Evolutionary conservation across 1,140 invertebrate genomes (phyloP).

Genomic region (Archivesica marissinica): DNA sequence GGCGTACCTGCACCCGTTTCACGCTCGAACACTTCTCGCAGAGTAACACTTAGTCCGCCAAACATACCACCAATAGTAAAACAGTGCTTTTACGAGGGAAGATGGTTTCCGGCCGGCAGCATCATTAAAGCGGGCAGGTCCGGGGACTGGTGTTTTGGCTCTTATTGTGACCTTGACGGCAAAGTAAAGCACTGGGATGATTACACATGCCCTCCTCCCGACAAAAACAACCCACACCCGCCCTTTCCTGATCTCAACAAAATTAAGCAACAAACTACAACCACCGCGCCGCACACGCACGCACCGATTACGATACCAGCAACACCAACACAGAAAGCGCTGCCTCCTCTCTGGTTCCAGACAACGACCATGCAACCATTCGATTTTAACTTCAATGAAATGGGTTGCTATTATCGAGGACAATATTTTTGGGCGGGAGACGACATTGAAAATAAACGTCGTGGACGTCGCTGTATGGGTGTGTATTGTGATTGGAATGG

Average conservation of each 20-base stretch:
- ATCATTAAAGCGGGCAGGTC: conserved; percentile 24
- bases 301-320: not conserved
- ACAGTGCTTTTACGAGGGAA: conserved; percentile 53
- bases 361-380: not conserved
- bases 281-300: not conserved
- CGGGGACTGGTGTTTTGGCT: conserved; percentile 46
- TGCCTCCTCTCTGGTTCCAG: conserved; percentile 4
- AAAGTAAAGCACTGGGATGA: conserved; percentile 51
- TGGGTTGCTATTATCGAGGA: conserved; percentile 34
- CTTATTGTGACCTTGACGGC: conserved; percentile 45
- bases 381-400: not conserved
- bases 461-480: conserved; percentile 22
- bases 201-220: conserved; percentile 37
- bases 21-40: not conserved
- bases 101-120: conserved; percentile 42
- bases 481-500: conserved; percentile 46
- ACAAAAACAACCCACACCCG: not conserved
- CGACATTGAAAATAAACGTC: conserved; percentile 33
- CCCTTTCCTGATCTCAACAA: conserved; percentile 38
- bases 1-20: not conserved
- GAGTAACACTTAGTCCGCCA: not conserved
- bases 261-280: not conserved
- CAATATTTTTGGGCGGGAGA: conserved; percentile 15
- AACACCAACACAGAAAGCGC: not conserved
- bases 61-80: not conserved